Evolutionary conservation across 2,797 vertebrate genomes (phyloP).

Genomic region (Brachyrhaphis roseni): DNA sequence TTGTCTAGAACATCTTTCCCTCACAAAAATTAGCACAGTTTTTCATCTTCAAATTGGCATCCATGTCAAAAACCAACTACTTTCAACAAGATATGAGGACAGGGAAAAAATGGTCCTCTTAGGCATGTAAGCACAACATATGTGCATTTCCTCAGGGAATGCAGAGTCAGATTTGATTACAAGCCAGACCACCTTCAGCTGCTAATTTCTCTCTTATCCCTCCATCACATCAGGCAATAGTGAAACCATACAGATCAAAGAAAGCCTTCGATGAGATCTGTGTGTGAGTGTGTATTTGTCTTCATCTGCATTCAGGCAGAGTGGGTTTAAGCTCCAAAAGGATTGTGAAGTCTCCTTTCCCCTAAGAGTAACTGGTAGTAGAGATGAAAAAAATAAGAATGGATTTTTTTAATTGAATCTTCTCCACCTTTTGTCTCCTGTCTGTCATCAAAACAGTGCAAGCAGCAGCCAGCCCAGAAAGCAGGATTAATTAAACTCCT

Average conservation of each 20-base stretch:
- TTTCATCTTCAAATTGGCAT: constrained; percentile 12
- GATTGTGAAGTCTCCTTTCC: constrained; percentile 51
- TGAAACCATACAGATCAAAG: constrained; percentile 50
- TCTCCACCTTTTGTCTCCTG: constrained; percentile 2
- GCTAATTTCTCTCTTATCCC: constrained; percentile 58
- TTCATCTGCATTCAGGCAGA: constrained; percentile 42
- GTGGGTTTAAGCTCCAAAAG: constrained; percentile 38
- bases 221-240: constrained; percentile 53
- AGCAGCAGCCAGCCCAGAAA: constrained; percentile 14
- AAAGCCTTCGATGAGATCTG: constrained; percentile 11
- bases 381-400: constrained; percentile 48
- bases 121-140: not conserved
- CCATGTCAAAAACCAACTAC: constrained; percentile 15
- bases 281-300: constrained; percentile 7
- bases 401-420: constrained; percentile 15
- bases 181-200: constrained; percentile 50
- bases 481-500: constrained; percentile 17
- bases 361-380: constrained; percentile 36
- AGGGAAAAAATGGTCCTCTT: constrained; percentile 2
- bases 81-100: constrained; percentile 1
- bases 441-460: constrained; percentile 27
- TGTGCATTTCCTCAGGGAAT: not conserved
- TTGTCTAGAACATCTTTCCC: not conserved
- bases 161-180: constrained; percentile 48
- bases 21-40: not conserved